Conservation (phyloP, 2,888 invertebrate species). For the Napeogenes inachia region DNA sequence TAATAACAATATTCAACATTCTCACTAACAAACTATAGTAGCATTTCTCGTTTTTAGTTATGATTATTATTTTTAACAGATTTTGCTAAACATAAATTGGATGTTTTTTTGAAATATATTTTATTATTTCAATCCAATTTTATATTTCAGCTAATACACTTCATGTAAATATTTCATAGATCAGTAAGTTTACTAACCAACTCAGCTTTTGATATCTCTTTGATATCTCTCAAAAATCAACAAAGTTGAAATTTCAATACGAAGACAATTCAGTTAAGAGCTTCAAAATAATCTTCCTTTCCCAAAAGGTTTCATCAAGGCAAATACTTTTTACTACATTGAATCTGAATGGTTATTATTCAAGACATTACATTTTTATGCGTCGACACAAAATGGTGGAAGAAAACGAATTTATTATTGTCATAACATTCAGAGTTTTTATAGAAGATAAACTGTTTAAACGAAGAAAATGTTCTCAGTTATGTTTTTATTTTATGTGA, state of each 20-base stretch:
- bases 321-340: slow-evolving; percentile 33
- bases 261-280: slow-evolving; percentile 5
- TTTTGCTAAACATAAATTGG: too few relatives aligned
- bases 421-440: slow-evolving; percentile 50
- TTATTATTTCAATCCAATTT: too few relatives aligned
- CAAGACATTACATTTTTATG: slow-evolving; percentile 46
- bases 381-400: slow-evolving; percentile 37
- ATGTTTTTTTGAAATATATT: too few relatives aligned
- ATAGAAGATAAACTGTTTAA: slow-evolving; percentile 52
- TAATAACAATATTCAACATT: too few relatives aligned
- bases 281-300: slow-evolving; percentile 16
- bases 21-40: too few relatives aligned
- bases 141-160: too few relatives aligned
- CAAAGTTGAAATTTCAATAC: slow-evolving; percentile 2
- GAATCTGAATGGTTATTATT: slow-evolving; percentile 44
- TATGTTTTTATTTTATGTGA: slow-evolving; percentile 37
- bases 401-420: slow-evolving; percentile 49
- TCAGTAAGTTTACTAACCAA: background rate
- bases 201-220: too few relatives aligned
- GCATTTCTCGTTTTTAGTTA: too few relatives aligned
- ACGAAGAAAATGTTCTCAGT: slow-evolving; percentile 40
- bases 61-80: too few relatives aligned
- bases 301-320: slow-evolving; percentile 28
- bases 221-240: background rate
- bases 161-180: background rate